Evolutionary conservation across 2,113 vertebrate genomes (phyloP).

Genomic region (Arvicanthis niloticus): DNA sequence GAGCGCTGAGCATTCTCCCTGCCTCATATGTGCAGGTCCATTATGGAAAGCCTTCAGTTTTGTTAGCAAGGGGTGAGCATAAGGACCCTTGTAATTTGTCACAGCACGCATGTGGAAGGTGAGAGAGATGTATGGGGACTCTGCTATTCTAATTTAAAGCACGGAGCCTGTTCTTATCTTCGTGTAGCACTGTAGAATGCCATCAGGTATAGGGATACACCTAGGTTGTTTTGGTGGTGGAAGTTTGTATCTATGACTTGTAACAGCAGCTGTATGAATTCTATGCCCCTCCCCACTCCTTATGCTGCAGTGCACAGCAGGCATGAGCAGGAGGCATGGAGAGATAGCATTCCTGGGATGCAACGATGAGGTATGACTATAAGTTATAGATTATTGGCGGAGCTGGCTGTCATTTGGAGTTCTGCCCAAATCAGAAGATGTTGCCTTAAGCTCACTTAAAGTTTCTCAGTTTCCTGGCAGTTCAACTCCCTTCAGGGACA

Average conservation of each 20-base stretch:
- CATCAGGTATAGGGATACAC: neutral
- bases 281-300: neutral
- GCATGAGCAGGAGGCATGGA: neutral
- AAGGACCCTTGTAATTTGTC: neutral
- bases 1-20: neutral
- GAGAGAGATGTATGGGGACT: neutral
- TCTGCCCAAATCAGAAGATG: neutral
- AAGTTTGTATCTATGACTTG: neutral
- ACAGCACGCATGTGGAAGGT: neutral
- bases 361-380: neutral
- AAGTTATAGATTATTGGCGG: neutral
- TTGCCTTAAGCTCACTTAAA: neutral
- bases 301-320: neutral
- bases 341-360: neutral
- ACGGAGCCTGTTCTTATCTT: neutral
- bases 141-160: constrained; percentile 29
- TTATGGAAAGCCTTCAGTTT: neutral
- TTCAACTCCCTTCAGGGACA: neutral
- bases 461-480: neutral
- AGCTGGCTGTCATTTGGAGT: neutral
- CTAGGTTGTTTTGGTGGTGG: neutral
- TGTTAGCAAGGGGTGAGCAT: neutral
- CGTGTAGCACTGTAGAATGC: neutral
- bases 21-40: neutral
- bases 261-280: neutral